phyloP scores from a whole-genome alignment of 2,888 invertebrate species.

The Pandemis cinnamomeana region DNA sequence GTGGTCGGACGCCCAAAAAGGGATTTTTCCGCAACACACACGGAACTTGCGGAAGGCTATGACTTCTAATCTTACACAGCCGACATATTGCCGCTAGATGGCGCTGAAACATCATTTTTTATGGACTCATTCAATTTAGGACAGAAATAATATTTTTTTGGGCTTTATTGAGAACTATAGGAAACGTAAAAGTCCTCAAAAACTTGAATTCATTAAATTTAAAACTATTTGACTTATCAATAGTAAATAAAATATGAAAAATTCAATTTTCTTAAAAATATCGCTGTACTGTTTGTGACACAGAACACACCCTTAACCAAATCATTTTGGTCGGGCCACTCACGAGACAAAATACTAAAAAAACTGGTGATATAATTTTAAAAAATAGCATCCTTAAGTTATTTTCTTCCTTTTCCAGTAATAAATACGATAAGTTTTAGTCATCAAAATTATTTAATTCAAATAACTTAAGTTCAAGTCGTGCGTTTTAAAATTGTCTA shows the following conservation, averaged over 20 bases:
- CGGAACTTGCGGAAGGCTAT: slow-evolving; percentile 83
- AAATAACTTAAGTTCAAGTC: slow-evolving; percentile 14
- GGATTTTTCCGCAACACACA: slow-evolving; percentile 86
- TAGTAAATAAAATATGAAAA: no score
- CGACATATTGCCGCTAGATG: slow-evolving; percentile 74
- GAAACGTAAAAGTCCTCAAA: not conserved
- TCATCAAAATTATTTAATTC: slow-evolving; percentile 36
- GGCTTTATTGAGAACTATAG: not conserved
- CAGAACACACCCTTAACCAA: slow-evolving; percentile 31
- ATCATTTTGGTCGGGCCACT: slow-evolving; percentile 23
- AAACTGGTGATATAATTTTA: not conserved
- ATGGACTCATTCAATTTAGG: slow-evolving; percentile 60
- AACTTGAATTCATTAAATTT: not conserved
- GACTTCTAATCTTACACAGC: slow-evolving; percentile 81
- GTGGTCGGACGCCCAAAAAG: slow-evolving; percentile 88
- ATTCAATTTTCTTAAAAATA: not conserved
- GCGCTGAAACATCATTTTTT: slow-evolving; percentile 63
- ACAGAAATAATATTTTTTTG: not conserved
- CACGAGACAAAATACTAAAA: slow-evolving; percentile 7
- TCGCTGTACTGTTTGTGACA: not conserved
- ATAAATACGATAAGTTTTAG: slow-evolving; percentile 23
- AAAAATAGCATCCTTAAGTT: not conserved
- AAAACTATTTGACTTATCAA: not conserved
- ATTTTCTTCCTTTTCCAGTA: not conserved
- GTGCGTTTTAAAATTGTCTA: slow-evolving; percentile 38